Base-by-base conservation (phyloP, 2,797 vertebrate genomes). In the Dromococcyx pavoninus region DNA sequence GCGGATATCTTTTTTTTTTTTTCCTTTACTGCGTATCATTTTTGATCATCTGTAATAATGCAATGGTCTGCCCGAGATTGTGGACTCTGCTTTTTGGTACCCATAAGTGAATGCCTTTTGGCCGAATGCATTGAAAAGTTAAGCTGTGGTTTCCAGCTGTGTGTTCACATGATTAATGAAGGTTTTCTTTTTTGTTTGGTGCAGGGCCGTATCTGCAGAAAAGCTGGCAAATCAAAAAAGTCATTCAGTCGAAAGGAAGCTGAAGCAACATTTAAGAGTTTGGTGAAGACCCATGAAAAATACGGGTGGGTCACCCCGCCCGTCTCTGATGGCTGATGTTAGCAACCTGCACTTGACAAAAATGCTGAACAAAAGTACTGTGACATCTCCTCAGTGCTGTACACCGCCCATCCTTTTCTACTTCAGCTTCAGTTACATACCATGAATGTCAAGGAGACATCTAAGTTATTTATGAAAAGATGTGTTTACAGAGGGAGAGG, bases 201-300 rank as follows among this genome's bases (percentile, higher is more conserved):
- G 11, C 98, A 99, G 99, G 99, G 99, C 44, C 99, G 99, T 69
- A 99, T 99, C 98, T 99, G 99, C 95, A 99, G 99, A 97, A 99
- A 99, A 99, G 98, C 99, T 53, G 99, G 99, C 93, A 99, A 99
- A 97, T 99, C 99, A 95, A 99, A 99, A 99, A 99, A 99, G 96
- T 99, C 99, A 41, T 99, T 99, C 98, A 99, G 99, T 95, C 99
- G 99, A 86, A 99, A 99, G 97, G 99, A 99, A 97, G 99, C 99
- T 2, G 99, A 99, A 97, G 99, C 99, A 82, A 99, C 99, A 85
- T 99, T 99, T 97, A 99, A 99, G 98, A 99, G 99, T 95, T 98
- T 99, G 98, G 99, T 99, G 98, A 99, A 99, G 98, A 99, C 99
- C 97, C 99, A 99, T 58, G 99, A 99, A 98, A 99, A 99, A 92